Base-by-base conservation (phyloP, 2,888 invertebrate genomes). In the Pristionchus arcanus region DNA sequence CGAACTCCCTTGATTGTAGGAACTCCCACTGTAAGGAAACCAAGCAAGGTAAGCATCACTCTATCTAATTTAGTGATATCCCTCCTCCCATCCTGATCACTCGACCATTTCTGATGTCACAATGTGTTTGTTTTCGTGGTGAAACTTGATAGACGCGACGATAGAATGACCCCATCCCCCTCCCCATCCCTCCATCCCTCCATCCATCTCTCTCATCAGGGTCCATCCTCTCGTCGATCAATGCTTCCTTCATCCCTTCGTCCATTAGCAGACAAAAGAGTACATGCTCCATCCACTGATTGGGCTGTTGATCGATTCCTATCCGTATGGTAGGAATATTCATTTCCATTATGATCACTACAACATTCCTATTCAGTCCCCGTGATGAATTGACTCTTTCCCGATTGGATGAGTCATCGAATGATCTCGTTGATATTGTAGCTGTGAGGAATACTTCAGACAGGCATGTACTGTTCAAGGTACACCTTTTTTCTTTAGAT, bases 401-500 rank as follows among this genome's bases (percentile, higher is more conserved):
- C 21, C 91, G 91, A 74, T 37, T 93, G 25, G 91, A 92, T 16
- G 92, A 92, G 3, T 92, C 74, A 25, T 81, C 92, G 84, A 91
- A 88, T 68, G 93, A 93, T 85, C 90, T 92, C 9, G 90, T 93
- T 9, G 93, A 93, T 85, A 91, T 93, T 16, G 90, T 93, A 5
- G 89, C 91, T 16, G 91, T 93, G 16, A 91, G 91, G 59, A 93
- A 93, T 87, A 90, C 90, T 55, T 90, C 90, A 4, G 90, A 91
- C 28, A 91, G 89, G n/a, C 90, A 91, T 15, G 90, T 93, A 77
- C 90, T 91, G 1, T 96, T 96, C 85, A 96, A 98, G 87, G 86
- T 90, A 5, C 15, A 16, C 1, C 1, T 21, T 21, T 55, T 21
- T 21, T 19, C 21, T 55, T 21, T 55, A n/a, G n/a, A n/a, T 19